Percentiles rank a stretch among this genome's conserved stretches.
Evolutionary conservation across 2,113 vertebrate genomes (phyloP).

Genomic region (Daboia siamensis): DNA sequence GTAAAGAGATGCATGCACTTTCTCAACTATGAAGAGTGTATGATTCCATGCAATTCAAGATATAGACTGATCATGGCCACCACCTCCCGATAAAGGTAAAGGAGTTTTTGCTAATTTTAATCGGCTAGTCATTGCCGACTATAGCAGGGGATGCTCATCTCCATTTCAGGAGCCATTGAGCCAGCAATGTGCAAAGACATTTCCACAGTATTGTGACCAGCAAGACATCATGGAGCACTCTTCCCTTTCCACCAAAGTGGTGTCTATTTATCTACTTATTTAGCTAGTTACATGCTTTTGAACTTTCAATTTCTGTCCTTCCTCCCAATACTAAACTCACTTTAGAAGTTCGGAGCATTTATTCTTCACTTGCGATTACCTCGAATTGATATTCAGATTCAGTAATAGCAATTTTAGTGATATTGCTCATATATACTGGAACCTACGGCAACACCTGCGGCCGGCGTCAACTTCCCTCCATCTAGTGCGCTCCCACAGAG

Average conservation of each 20-base stretch:
- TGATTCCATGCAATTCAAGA: not conserved
- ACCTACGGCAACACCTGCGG: no score
- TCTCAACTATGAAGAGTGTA: not conserved
- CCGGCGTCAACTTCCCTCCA: no score
- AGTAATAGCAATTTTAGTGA: not conserved
- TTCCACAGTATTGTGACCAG: not conserved
- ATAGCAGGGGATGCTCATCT: not conserved
- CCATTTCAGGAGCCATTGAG: not conserved
- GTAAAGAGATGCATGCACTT: not conserved
- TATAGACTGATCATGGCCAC: not conserved
- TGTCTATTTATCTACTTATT: not conserved
- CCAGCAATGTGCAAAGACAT: not conserved
- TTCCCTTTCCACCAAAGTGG: not conserved
- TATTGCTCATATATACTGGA: not conserved
- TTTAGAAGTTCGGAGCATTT: not conserved
- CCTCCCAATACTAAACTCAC: not conserved
- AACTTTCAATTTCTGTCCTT: not conserved
- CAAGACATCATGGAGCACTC: not conserved
- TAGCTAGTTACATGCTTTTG: not conserved
- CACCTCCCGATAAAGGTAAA: not conserved
- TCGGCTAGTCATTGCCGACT: not conserved
- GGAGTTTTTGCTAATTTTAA: not conserved
- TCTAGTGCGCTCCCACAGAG: no score
- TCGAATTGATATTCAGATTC: not conserved
- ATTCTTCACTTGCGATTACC: not conserved